Evolutionary conservation across 2,797 vertebrate species (phyloP).

Genomic region (Hemitrygon akajei): DNA sequence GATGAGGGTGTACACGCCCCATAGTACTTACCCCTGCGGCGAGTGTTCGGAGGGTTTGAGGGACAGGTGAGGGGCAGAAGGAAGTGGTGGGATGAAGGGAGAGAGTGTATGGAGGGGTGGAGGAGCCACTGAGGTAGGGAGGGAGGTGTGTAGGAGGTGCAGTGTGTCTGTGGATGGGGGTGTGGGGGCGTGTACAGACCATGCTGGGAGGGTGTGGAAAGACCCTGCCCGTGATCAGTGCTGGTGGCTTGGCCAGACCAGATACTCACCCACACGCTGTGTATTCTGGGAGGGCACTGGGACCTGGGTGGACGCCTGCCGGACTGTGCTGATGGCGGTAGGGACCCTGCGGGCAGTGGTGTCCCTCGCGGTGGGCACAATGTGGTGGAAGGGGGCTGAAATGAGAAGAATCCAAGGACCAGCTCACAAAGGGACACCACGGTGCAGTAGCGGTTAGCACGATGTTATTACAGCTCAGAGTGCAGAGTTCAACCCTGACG

Average conservation of each 20-base stretch:
- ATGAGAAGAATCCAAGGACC: neutral
- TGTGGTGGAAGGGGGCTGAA: neutral
- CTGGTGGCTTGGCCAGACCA: neutral
- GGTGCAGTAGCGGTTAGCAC: no score
- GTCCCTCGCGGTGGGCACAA: slow-evolving; percentile 54
- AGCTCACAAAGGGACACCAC: no score
- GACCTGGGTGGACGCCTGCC: slow-evolving; percentile 83
- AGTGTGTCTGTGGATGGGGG: no score
- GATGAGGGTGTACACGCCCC: neutral
- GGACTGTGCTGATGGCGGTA: slow-evolving; percentile 69
- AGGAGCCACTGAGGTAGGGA: neutral
- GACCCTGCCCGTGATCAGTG: no score
- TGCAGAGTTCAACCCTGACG: no score
- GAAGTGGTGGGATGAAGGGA: no score
- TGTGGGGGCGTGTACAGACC: no score
- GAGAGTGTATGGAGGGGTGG: neutral
- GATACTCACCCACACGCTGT: slow-evolving; percentile 75
- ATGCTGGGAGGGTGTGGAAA: no score
- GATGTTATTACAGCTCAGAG: no score
- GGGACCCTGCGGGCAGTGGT: slow-evolving; percentile 57
- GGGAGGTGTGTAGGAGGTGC: neutral
- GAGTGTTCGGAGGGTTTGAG: neutral
- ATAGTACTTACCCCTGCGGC: neutral
- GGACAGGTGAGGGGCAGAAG: no score
- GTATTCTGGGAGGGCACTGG: slow-evolving; percentile 53